These are phyloP conservation scores for Toxostoma redivivum DNA, from an alignment of 2,113 vertebrate genomes.

Conservation along the genomic window DNA sequence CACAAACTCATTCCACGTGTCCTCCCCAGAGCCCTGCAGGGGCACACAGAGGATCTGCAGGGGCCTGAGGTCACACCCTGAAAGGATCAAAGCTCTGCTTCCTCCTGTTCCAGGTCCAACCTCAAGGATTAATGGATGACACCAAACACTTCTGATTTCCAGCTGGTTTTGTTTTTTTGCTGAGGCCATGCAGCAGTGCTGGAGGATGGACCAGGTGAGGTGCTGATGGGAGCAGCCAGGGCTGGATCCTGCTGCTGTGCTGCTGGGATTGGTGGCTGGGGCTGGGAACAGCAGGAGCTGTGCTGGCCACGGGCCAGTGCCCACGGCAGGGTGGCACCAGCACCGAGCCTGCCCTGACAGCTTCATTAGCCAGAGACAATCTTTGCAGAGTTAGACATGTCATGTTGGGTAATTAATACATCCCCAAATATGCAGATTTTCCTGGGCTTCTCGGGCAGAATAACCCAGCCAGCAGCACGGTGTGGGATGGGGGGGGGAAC, in stretches of 20 bases:
- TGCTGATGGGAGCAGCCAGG: not conserved
- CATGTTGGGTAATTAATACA: not conserved
- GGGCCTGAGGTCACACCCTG: not conserved
- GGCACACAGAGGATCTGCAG: not conserved
- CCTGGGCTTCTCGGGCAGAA: not conserved
- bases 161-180: not conserved
- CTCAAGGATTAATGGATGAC: not conserved
- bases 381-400: not conserved
- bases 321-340: not conserved
- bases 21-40: not conserved
- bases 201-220: not conserved
- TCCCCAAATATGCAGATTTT: not conserved
- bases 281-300: not conserved
- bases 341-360: not conserved
- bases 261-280: not conserved
- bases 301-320: not conserved
- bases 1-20: not conserved
- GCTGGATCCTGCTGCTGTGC: not conserved
- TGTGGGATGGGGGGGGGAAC: not conserved
- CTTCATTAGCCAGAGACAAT: not conserved
- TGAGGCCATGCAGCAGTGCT: not conserved
- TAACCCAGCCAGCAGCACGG: accelerated
- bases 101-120: accelerated
- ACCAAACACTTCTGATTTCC: not conserved
- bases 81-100: not conserved